Evolutionary conservation across 1,140 invertebrate species (phyloP), one percentile per base, ranked within the genome.

Genomic region (Rhopalosiphum padi): DNA sequence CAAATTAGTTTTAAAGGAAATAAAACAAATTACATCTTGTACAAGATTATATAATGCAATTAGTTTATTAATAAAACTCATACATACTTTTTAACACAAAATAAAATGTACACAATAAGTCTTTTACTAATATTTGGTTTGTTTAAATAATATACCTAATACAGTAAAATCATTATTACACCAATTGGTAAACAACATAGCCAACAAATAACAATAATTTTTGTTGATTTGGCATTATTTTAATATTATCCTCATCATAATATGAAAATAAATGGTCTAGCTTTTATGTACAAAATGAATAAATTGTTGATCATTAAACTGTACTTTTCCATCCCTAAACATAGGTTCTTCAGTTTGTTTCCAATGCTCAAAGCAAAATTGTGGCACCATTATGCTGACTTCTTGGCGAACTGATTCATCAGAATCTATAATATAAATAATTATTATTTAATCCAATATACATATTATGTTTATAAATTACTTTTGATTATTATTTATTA

Each of bases 351-450:
- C 96, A n/a, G 95, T 95, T 93, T 95, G 89, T 87, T 95, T 96
- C 97, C 97, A 97, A 46, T 96, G 94, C 21, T 95, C 94, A 3
- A 95, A 93, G 94, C 97, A 94, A 95, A 98, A 98, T 35, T 98
- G 96, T 46, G 97, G 97, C 95, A 98, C 98, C 94, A 98, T 97
- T 94, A 98, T 97, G 87, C 95, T 95, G 88, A 98, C 98, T 96
- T 99, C 98, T 93, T 96, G 96, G 94, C 95, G 94, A 7, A 97
- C 98, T 51, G 97, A 98, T 95, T 97, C 96, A 93, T 95, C 94
- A 2, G 98, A 98, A 96, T 99, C 98, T 97, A 95, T 94, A 96
- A 96, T 90, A 94, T 95, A 94, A 85, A 90, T 11, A 46, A 55
- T 41, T 25, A 51, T 5, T 93, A 25, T 85, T 68, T 68, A n/a